A percentile compares a stretch with the other conserved stretches of the same genome.
Evolutionary conservation across 2,113 vertebrate species (phyloP).

Genomic region (Odobenus rosmarus): DNA sequence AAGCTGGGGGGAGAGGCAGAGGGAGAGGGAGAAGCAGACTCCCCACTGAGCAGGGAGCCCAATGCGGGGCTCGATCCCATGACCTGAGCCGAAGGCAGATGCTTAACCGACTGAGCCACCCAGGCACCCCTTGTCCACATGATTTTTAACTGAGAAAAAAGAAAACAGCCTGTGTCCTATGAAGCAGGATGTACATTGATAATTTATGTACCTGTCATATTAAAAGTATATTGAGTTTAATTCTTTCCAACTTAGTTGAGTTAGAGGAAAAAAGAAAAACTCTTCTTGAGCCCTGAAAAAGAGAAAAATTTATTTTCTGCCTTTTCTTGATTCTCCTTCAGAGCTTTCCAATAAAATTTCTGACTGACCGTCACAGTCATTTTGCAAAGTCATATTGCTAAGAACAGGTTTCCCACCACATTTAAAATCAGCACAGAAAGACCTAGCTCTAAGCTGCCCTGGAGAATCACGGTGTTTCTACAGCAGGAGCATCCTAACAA

Average conservation of each 20-base stretch:
- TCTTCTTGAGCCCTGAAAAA: not conserved
- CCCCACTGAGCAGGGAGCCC: too few relatives aligned
- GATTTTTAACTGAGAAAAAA: conserved; percentile 29
- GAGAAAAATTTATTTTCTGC: not conserved
- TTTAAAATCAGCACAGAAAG: not conserved
- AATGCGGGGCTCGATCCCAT: too few relatives aligned
- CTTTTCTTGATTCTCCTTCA: not conserved
- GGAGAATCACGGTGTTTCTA: not conserved
- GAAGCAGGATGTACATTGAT: not conserved
- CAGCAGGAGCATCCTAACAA: not conserved
- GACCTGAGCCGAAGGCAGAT: too few relatives aligned
- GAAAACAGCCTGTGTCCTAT: not conserved
- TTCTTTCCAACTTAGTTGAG: not conserved
- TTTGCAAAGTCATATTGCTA: not conserved
- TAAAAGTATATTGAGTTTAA: conserved; percentile 4
- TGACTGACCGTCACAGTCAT: not conserved
- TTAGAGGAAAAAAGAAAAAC: not conserved
- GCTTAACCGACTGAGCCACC: too few relatives aligned
- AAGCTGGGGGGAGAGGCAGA: not conserved
- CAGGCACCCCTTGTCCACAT: not conserved
- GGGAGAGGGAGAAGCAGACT: not conserved
- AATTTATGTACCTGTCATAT: conserved; percentile 23
- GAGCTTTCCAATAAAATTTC: not conserved
- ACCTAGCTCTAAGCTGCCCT: not conserved
- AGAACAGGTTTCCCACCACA: not conserved